phyloP scores from a whole-genome alignment of 1,140 invertebrate genomes.

The Papilio aristodemus region DNA sequence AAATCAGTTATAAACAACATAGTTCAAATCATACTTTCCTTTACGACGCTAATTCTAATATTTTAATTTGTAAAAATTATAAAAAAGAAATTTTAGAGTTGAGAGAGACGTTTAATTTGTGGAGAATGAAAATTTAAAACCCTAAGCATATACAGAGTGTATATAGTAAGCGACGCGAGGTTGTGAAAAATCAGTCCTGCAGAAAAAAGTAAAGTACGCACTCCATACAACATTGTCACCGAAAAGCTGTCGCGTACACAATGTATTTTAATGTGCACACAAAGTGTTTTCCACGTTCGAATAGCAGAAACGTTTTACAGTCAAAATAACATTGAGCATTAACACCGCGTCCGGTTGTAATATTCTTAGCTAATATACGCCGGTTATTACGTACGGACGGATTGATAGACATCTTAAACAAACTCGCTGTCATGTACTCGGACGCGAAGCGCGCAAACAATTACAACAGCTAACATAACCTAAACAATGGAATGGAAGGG shows the following conservation, averaged over 20 bases:
- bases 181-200: constrained; percentile 25
- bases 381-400: constrained; percentile 17
- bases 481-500: constrained; percentile 18
- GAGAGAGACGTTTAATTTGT: too few relatives aligned
- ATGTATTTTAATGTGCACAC: constrained; percentile 32
- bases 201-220: constrained; percentile 28
- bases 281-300: constrained; percentile 29
- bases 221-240: constrained; percentile 22
- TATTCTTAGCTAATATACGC: constrained; percentile 23
- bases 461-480: constrained; percentile 13
- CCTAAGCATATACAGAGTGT: neutral
- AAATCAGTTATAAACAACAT: too few relatives aligned
- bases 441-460: neutral
- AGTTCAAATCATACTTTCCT: too few relatives aligned
- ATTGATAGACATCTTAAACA: constrained; percentile 32
- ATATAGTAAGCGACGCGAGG: neutral
- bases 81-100: too few relatives aligned
- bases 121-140: neutral
- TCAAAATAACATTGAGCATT: constrained; percentile 26
- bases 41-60: too few relatives aligned
- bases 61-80: too few relatives aligned
- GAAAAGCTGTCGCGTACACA: constrained; percentile 29
- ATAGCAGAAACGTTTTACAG: constrained; percentile 28
- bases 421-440: constrained; percentile 25
- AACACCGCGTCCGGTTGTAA: constrained; percentile 29